Evolutionary conservation across 2,888 invertebrate species (phyloP).

Genomic region (Andrena haemorrhoa): DNA sequence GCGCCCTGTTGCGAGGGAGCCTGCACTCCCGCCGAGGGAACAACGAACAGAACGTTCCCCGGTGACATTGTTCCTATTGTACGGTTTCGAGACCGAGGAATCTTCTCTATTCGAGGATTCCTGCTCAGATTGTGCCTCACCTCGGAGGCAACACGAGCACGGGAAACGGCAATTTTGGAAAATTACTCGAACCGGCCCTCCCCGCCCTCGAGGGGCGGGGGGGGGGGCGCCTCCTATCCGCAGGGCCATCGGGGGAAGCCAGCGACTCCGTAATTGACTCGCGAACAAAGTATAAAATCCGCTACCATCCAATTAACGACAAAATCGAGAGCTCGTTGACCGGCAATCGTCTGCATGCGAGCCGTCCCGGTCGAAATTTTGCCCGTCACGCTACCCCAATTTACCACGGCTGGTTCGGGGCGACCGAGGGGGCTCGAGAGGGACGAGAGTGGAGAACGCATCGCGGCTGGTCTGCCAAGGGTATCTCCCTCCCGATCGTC

Average conservation of each 20-base stretch:
- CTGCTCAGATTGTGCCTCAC: not conserved
- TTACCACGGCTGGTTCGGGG: slow-evolving; percentile 19
- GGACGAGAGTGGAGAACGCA: slow-evolving; percentile 11
- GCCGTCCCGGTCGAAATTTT: slow-evolving; percentile 31
- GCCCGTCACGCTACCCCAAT: slow-evolving; percentile 56
- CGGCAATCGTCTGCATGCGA: slow-evolving; percentile 64
- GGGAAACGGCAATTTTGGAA: slow-evolving; percentile 33
- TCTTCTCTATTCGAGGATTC: not conserved
- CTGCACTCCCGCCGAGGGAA: not conserved
- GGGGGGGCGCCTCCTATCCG: not conserved
- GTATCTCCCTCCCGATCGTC: slow-evolving; percentile 15
- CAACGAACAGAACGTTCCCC: not conserved
- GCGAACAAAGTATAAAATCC: slow-evolving; percentile 58
- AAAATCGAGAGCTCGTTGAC: slow-evolving; percentile 50
- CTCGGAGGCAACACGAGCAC: not conserved
- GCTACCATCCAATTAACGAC: slow-evolving; percentile 53
- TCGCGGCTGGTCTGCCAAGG: slow-evolving; percentile 10
- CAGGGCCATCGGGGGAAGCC: not conserved
- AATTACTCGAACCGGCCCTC: slow-evolving; percentile 35
- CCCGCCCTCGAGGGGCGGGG: not conserved
- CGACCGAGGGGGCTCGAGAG: not conserved
- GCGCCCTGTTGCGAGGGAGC: slow-evolving; percentile 7
- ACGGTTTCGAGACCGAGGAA: not conserved
- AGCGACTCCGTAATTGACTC: slow-evolving; percentile 37
- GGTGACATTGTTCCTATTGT: not conserved